Evolutionary conservation across 1,140 invertebrate genomes (phyloP).

Genomic region (Acromyrmex echinatior): DNA sequence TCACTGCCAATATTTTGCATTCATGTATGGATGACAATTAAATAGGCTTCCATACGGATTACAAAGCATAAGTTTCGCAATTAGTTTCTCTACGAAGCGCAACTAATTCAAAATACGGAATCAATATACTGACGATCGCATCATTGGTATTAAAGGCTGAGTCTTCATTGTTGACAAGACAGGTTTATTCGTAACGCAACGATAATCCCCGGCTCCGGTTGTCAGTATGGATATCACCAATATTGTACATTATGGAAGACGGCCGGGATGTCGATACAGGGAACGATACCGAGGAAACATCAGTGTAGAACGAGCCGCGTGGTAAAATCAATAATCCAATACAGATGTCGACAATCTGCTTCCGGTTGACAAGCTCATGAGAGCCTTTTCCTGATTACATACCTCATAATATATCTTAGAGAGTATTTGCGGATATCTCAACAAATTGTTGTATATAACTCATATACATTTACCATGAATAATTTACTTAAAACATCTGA

Average conservation of each 20-base stretch:
- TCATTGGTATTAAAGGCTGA: conserved; percentile 59
- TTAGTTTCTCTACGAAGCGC: background rate
- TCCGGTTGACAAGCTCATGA: conserved; percentile 36
- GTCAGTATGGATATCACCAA: conserved; percentile 69
- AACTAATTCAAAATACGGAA: conserved; percentile 23
- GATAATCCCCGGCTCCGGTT: conserved; percentile 73
- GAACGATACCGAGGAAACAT: conserved; percentile 70
- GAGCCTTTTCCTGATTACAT: conserved; percentile 23
- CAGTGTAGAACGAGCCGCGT: conserved; percentile 43
- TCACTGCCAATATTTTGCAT: background rate
- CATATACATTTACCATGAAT: background rate
- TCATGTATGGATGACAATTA: conserved; percentile 4
- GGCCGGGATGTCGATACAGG: conserved; percentile 70
- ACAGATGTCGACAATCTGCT: conserved; percentile 46
- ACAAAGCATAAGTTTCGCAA: conserved; percentile 18
- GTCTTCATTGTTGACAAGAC: conserved; percentile 62
- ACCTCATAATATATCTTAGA: conserved; percentile 9
- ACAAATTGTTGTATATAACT: background rate
- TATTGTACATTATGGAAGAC: conserved; percentile 71
- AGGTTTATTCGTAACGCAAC: conserved; percentile 70
- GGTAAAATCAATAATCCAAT: conserved; percentile 68
- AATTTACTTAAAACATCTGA: background rate
- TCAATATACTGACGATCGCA: conserved; percentile 11
- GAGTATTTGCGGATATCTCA: conserved; percentile 23
- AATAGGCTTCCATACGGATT: background rate